Evolutionary conservation across 2,113 vertebrate genomes (phyloP), one percentile per base, ranked within the genome.

Genomic region (Eulacestoma nigropectus): DNA sequence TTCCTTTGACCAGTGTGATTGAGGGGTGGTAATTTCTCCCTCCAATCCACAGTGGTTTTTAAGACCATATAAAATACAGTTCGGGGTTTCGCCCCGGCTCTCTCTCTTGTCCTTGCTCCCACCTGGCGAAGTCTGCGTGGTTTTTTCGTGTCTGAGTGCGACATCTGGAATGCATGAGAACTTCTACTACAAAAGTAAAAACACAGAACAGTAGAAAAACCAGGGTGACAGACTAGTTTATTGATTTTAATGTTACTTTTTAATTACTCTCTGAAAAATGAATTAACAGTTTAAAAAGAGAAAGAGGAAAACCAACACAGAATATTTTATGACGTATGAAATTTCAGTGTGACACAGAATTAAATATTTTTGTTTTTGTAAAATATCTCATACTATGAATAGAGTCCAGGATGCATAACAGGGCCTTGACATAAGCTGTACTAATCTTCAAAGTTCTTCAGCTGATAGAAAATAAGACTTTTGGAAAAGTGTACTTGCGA

Each of bases 401-500:
- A 53, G 14, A 81, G 9, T 53, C 22, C 37, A 69, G 15, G 9
- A 46, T 32, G 9, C 33, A 27, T 50, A 47, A 64, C 2, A 52
- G 7, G 25, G 15, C 13, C 9, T 52, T 75, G 29, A 75, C 7
- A 46, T 16, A 52, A 33, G 1, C 15, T 16, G 5, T 27, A 52
- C 6, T 63, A 41, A 11, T 52, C 8, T 44, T 50, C 18, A 52
- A 56, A 79, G 5, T 26, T 75, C 37, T 80, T 52, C 4, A 46
- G 9, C 6, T 15, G 25, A 15, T 27, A 46, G 25, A 79, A 50
- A 7, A 16, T 10, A 52, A 35, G 9, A 35, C 20, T 39, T 16
- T 32, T 39, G 19, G 13, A 39, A 50, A 74, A 74, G 6, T 19
- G 7, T 39, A 15, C 5, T 7, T 52, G 13, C 0, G 0, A 22